Evolutionary conservation across 1,140 invertebrate species (phyloP).

Genomic region (Periplaneta americana): DNA sequence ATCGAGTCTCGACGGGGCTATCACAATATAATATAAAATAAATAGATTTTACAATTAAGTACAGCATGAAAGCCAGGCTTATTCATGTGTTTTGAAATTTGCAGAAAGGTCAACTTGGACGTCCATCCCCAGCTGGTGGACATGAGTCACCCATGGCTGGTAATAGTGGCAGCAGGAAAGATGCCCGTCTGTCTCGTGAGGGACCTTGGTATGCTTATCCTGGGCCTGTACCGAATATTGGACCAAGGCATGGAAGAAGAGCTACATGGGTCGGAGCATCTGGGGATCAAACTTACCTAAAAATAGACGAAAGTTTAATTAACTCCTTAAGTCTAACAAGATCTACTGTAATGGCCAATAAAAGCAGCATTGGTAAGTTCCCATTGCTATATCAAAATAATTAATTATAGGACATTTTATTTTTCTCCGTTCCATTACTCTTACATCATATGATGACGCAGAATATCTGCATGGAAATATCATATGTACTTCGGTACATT

Average conservation of each 20-base stretch:
- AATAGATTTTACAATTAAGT: too few relatives aligned
- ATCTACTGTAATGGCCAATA: conserved; percentile 84
- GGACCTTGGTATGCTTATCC: conserved; percentile 78
- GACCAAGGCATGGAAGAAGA: conserved; percentile 67
- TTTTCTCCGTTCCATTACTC: too few relatives aligned
- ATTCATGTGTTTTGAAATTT: conserved; percentile 21
- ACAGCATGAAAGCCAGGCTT: too few relatives aligned
- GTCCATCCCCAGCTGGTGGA: conserved; percentile 37
- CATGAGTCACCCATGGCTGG: neutral
- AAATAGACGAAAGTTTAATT: conserved; percentile 88
- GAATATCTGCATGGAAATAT: too few relatives aligned
- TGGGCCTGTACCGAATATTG: conserved; percentile 71
- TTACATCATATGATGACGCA: too few relatives aligned
- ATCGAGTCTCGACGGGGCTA: too few relatives aligned
- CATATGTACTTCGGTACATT: too few relatives aligned
- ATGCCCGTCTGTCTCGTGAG: conserved; percentile 23
- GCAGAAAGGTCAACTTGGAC: conserved; percentile 86
- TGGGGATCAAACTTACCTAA: conserved; percentile 91
- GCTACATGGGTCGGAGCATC: conserved; percentile 92
- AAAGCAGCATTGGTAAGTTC: conserved; percentile 70
- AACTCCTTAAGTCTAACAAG: conserved; percentile 80
- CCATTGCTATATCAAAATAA: neutral
- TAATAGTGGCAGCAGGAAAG: conserved; percentile 25
- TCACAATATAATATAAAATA: too few relatives aligned
- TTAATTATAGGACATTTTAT: too few relatives aligned